Conservation (phyloP, 2,113 vertebrate genomes). For the Ammodytes dubius region DNA sequence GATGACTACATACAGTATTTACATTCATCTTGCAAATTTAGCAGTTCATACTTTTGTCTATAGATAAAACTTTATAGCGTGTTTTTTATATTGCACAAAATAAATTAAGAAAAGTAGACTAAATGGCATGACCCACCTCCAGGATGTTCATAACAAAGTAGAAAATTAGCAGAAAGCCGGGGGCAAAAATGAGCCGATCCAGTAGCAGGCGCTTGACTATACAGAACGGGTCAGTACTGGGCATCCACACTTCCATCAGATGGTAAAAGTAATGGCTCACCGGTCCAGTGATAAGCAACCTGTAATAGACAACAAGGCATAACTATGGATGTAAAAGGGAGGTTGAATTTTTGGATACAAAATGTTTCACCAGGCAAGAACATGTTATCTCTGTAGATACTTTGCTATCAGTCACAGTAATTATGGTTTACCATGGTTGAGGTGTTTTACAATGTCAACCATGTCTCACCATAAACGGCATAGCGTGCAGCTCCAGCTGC, state of each 20-base stretch:
- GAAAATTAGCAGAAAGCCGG: conserved; percentile 89
- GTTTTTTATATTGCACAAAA: background rate
- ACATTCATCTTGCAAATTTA: background rate
- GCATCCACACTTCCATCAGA: conserved; percentile 87
- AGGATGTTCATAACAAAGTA: conserved; percentile 89
- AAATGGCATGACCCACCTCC: conserved; percentile 83
- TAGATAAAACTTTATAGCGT: background rate
- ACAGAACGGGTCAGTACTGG: conserved; percentile 82
- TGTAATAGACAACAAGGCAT: conserved; percentile 53
- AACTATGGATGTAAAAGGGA: background rate
- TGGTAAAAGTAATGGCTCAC: conserved; percentile 91
- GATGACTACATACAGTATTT: background rate
- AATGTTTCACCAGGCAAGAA: background rate
- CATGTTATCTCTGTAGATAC: background rate
- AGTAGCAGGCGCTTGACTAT: conserved; percentile 87
- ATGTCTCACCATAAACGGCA: conserved; percentile 81
- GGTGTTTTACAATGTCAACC: background rate
- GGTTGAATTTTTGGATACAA: background rate
- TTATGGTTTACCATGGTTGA: no score
- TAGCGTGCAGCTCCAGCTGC: conserved; percentile 84
- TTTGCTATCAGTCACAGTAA: no score
- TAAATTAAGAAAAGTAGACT: background rate
- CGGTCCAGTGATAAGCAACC: conserved; percentile 89
- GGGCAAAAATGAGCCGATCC: conserved; percentile 89
- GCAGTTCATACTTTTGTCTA: background rate